Percentiles rank a stretch among this genome's conserved stretches.
Evolutionary conservation across 2,113 vertebrate genomes (phyloP).

Genomic region (Hippolais icterina): DNA sequence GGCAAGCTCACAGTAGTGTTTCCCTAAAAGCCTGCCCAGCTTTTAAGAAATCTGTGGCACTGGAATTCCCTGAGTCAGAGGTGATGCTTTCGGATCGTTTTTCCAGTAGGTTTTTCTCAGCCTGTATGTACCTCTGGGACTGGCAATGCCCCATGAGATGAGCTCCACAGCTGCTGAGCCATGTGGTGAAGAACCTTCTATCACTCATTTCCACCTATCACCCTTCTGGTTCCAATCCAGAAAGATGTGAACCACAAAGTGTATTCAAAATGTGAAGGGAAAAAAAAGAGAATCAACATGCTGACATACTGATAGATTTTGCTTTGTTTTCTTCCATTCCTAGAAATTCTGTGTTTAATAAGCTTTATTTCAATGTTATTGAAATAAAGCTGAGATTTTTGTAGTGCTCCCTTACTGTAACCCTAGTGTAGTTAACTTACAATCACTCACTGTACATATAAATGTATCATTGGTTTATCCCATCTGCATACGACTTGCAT

Average conservation of each 20-base stretch:
- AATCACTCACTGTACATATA: background rate
- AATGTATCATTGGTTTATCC: background rate
- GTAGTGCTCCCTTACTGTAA: background rate
- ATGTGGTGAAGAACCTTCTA: background rate
- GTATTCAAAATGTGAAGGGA: background rate
- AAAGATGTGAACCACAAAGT: background rate
- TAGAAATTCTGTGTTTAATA: background rate
- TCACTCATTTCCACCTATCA: background rate
- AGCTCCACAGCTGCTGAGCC: background rate
- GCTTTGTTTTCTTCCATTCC: background rate
- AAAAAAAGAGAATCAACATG: background rate
- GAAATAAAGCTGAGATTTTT: background rate
- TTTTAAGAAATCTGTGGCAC: background rate
- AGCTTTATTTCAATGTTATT: background rate
- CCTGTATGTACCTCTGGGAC: background rate
- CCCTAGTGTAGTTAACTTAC: background rate
- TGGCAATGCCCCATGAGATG: background rate
- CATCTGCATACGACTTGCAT: background rate
- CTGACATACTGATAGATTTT: background rate
- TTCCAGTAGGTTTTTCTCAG: background rate
- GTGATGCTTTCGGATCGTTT: background rate
- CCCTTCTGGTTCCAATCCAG: background rate
- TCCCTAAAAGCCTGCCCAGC: background rate
- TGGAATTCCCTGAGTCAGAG: background rate
- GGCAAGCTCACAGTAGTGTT: background rate